Percentiles rank a stretch among this genome's conserved stretches.
Conservation (phyloP, 2,888 invertebrate genomes). For the Nematopogon swammerdamellus region DNA sequence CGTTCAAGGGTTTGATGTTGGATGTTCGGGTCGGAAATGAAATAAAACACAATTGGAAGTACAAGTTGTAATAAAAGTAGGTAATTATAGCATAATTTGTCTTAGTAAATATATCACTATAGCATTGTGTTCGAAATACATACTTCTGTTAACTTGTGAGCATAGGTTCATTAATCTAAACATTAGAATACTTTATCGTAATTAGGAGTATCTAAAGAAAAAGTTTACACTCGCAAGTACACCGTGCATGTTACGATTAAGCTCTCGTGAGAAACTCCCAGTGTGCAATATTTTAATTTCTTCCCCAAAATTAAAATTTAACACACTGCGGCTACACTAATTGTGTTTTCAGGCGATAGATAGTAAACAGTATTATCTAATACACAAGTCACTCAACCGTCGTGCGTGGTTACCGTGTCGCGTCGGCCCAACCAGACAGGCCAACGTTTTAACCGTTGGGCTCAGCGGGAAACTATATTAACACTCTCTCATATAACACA, state of each 20-base stretch:
- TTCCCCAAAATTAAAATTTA: slow-evolving; percentile 50
- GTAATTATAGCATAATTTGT: slow-evolving; percentile 43
- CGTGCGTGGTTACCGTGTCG: too few relatives aligned
- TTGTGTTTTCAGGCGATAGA: slow-evolving; percentile 6
- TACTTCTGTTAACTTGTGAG: slow-evolving; percentile 36
- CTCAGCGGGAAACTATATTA: too few relatives aligned
- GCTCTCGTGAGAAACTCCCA: slow-evolving; percentile 11
- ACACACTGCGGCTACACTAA: slow-evolving; percentile 18
- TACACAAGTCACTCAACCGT: too few relatives aligned
- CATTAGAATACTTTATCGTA: slow-evolving; percentile 6
- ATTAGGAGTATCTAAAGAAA: slow-evolving; percentile 21
- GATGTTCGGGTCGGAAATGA: too few relatives aligned
- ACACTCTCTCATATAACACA: too few relatives aligned
- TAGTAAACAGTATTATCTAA: too few relatives aligned
- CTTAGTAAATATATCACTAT: slow-evolving; percentile 40
- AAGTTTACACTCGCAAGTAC: slow-evolving; percentile 29
- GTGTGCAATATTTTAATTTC: slow-evolving; percentile 41
- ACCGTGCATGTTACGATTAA: slow-evolving; percentile 8
- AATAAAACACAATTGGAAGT: slow-evolving; percentile 41
- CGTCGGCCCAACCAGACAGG: too few relatives aligned
- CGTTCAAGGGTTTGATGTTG: too few relatives aligned
- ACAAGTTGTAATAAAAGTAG: slow-evolving; percentile 56
- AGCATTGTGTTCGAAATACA: slow-evolving; percentile 50
- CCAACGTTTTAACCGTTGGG: too few relatives aligned
- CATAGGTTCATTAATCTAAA: slow-evolving; percentile 21